Conservation (phyloP, 2,888 invertebrate species). For the Phaedon cochleariae region DNA sequence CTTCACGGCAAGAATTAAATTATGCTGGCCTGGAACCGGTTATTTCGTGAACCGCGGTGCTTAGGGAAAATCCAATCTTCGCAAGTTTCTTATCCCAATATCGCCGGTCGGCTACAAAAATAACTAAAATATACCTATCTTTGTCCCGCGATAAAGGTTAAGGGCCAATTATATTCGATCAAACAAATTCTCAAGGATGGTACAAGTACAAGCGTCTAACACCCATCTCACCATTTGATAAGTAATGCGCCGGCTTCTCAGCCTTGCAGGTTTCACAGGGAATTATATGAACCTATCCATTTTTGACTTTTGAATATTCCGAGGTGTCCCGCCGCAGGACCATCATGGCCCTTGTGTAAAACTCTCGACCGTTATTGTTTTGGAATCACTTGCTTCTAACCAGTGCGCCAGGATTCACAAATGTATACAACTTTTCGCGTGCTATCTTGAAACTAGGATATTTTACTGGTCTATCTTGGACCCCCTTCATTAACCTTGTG, state of each 20-base stretch:
- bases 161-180: constrained; percentile 2
- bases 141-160: neutral
- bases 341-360: constrained; percentile 6
- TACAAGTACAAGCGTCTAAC: neutral
- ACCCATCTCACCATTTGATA: constrained; percentile 7
- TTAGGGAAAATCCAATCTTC: too few relatives aligned
- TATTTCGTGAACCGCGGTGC: too few relatives aligned
- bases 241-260: constrained; percentile 4
- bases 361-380: constrained; percentile 1
- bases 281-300: constrained; percentile 5
- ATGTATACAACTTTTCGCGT: too few relatives aligned
- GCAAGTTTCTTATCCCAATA: constrained; percentile 4
- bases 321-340: constrained; percentile 17
- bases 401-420: too few relatives aligned
- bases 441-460: too few relatives aligned
- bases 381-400: constrained; percentile 24
- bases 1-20: neutral
- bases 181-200: constrained; percentile 8
- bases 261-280: constrained; percentile 12
- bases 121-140: constrained; percentile 6
- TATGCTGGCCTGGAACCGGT: constrained; percentile 4
- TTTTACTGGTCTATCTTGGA: too few relatives aligned
- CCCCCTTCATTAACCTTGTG: neutral
- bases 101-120: neutral
- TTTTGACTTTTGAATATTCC: constrained; percentile 20